Conservation (phyloP, 2,888 invertebrate genomes). For the Linnaemya vulpina region DNA sequence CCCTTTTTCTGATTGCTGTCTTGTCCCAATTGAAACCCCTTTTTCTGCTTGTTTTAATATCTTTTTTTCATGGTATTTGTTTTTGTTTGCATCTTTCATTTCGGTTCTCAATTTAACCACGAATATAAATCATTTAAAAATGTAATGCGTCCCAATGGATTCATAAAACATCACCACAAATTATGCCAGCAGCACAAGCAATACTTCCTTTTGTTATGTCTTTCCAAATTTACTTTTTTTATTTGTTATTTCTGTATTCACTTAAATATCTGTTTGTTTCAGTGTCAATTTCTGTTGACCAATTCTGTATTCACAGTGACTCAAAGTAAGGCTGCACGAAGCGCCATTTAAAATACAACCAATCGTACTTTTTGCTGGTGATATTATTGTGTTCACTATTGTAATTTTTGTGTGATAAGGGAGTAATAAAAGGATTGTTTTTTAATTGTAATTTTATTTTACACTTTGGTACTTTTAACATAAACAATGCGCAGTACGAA, state of each 20-base stretch:
- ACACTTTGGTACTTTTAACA: constrained; percentile 67
- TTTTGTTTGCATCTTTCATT: constrained; percentile 47
- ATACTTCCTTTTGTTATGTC: constrained; percentile 25
- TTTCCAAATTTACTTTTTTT: constrained; percentile 22
- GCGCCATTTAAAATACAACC: constrained; percentile 40
- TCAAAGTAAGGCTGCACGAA: constrained; percentile 33
- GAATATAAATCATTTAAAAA: constrained; percentile 76
- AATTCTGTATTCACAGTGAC: constrained; percentile 41
- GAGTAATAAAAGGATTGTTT: constrained; percentile 70
- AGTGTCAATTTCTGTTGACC: constrained; percentile 63
- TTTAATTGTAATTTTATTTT: constrained; percentile 72
- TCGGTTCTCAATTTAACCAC: constrained; percentile 62
- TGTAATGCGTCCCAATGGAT: constrained; percentile 76
- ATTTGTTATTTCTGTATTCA: constrained; percentile 15
- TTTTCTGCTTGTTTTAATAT: background rate
- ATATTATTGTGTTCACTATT: constrained; percentile 41
- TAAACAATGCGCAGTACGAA: constrained; percentile 45
- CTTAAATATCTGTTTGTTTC: constrained; percentile 24
- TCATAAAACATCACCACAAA: constrained; percentile 78
- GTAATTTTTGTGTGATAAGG: constrained; percentile 63
- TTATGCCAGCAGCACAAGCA: constrained; percentile 73
- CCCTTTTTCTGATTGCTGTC: background rate
- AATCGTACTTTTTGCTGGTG: constrained; percentile 50
- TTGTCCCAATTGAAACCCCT: constrained; percentile 43
- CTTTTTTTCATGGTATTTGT: constrained; percentile 16